These are phyloP conservation scores for Zalophus californianus DNA, from an alignment of 2,797 vertebrate species.

Conservation along the genomic window DNA sequence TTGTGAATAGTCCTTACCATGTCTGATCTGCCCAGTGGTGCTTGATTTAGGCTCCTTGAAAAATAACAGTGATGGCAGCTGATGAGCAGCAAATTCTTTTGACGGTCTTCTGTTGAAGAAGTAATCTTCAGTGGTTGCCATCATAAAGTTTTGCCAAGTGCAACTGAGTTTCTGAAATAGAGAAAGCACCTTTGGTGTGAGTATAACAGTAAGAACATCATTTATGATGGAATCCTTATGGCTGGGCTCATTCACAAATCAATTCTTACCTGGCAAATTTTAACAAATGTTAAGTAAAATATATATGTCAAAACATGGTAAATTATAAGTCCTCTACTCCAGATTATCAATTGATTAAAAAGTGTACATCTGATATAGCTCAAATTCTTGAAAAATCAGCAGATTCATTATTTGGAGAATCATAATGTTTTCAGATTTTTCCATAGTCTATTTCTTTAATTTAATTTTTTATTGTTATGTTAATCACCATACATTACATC, in stretches of 20 bases:
- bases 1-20: neutral
- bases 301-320: neutral
- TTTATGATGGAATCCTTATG: neutral
- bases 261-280: neutral
- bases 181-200: constrained; percentile 1
- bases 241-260: neutral
- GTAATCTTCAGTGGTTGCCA: neutral
- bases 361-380: neutral
- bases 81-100: neutral
- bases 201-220: too few relatives aligned
- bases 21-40: neutral
- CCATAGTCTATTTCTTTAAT: neutral
- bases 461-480: too few relatives aligned
- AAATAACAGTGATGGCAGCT: neutral
- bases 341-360: constrained; percentile 24
- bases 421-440: neutral
- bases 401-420: neutral
- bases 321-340: neutral
- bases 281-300: neutral
- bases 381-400: neutral
- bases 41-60: neutral
- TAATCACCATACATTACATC: too few relatives aligned
- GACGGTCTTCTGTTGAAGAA: constrained; percentile 27
- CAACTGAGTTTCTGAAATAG: neutral
- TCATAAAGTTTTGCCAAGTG: constrained; percentile 1